phyloP scores from a whole-genome alignment of 2,113 vertebrate species.

The Phylloscopus trochilus region DNA sequence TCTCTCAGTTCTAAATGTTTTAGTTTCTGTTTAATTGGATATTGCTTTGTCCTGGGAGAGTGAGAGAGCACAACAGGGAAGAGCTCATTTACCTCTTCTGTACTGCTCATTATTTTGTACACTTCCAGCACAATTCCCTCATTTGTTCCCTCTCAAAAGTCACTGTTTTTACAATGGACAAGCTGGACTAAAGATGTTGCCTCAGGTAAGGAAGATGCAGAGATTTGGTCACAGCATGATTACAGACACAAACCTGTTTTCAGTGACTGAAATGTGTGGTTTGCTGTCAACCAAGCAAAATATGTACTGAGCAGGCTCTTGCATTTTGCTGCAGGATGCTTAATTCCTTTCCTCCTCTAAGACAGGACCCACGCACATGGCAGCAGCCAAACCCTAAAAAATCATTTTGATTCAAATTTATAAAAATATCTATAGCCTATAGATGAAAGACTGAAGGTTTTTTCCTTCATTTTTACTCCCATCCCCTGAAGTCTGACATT shows the following conservation, averaged over 20 bases:
- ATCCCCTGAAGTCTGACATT: background rate
- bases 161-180: background rate
- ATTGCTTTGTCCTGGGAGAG: background rate
- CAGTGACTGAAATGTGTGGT: background rate
- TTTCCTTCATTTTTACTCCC: background rate
- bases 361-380: background rate
- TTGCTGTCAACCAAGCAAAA: background rate
- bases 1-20: background rate
- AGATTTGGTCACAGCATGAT: slow-evolving; percentile 3
- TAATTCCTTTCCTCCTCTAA: background rate
- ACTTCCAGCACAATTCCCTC: background rate
- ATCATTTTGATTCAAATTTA: background rate
- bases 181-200: background rate
- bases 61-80: background rate
- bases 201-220: slow-evolving; percentile 23
- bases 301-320: background rate
- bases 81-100: background rate
- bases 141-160: slow-evolving; percentile 4
- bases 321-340: slow-evolving; percentile 14
- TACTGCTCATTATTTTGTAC: background rate
- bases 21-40: background rate
- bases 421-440: background rate
- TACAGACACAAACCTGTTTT: background rate
- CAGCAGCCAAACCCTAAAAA: background rate
- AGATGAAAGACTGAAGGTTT: background rate